Base-by-base conservation (phyloP, 2,113 vertebrate genomes). In the Crotalus tigris region DNA sequence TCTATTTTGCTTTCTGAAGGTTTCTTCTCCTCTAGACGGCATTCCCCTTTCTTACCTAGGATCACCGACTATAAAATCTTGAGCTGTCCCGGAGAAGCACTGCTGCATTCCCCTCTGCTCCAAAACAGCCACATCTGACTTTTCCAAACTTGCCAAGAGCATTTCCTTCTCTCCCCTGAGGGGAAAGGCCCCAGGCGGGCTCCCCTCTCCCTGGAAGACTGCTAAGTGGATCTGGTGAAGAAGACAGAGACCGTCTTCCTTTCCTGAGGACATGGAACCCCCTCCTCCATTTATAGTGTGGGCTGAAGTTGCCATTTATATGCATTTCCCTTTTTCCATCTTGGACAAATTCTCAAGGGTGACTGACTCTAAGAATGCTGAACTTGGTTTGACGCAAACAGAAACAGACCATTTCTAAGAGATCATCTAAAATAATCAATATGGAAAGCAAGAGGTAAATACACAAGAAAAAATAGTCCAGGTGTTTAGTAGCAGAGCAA, bases 141-240 rank as follows among this genome's bases (percentile, higher is more conserved):
- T 4, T 59, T 58, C 55, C 33, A n/a, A 13, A 12, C 54, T 29
- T 55, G 21, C 19, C 54, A 21, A 64, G 4, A 15, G 29, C 12
- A n/a, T 89, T 90, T 89, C 23, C 44, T 11, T 58, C 53, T 12
- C 53, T 59, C 51, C 17, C 88, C 58, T 55, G 49, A 7, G 0
- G 0, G 0, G 7, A 49, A 23, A 9, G 54, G 19, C 8, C 15
- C 0, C 51, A 15, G 19, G n/a, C 23, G 33, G 44, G 44, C 6
- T 7, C 23, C 0, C 55, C 29, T 39, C 11, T 1, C 53, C 44
- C 44, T 46, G 44, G 44, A 46, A 46, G 44, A 51, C 49, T 8
- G 49, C 49, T 51, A 51, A 51, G 49, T 51, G 49, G 49, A 51
- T 51, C 49, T 51, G 49, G 49, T 51, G 49, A 51, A 9, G 49